These are phyloP conservation scores for Anas bahamensis DNA, from an alignment of 2,797 vertebrate species.

Conservation along the genomic window DNA sequence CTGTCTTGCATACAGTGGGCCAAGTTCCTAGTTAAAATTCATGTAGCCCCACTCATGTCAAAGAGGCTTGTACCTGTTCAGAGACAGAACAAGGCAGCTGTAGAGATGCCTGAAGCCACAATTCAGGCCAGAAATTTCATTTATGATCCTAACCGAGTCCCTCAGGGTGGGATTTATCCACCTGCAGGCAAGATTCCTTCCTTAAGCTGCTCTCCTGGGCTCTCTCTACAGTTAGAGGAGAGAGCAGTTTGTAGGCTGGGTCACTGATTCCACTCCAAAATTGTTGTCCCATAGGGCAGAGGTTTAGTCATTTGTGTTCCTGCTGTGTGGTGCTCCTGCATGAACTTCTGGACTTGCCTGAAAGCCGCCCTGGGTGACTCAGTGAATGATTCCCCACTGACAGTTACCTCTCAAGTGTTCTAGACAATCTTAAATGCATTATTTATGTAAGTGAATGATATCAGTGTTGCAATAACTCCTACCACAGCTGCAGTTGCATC, in stretches of 20 bases:
- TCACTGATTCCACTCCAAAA: background rate
- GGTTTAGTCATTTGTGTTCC: background rate
- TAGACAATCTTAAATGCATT: background rate
- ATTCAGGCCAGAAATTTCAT: background rate
- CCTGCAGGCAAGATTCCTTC: background rate
- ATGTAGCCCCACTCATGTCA: background rate
- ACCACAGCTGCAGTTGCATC: background rate
- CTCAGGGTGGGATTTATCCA: background rate
- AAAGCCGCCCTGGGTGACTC: background rate
- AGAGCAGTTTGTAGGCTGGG: background rate
- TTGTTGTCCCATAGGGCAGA: background rate
- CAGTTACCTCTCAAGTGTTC: background rate
- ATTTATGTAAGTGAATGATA: background rate
- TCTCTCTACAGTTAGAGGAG: background rate
- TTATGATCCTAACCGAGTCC: background rate
- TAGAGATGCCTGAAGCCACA: background rate
- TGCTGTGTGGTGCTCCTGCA: background rate
- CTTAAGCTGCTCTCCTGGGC: background rate
- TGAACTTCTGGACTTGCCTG: background rate
- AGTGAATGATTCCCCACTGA: background rate
- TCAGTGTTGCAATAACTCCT: background rate
- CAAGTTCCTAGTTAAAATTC: constrained; percentile 16
- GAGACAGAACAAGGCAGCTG: background rate
- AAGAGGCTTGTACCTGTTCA: background rate
- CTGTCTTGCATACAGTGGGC: constrained; percentile 3